These are phyloP conservation scores for Caenorhabditis wallacei DNA, from an alignment of 2,888 invertebrate genomes.

Conservation along the genomic window DNA sequence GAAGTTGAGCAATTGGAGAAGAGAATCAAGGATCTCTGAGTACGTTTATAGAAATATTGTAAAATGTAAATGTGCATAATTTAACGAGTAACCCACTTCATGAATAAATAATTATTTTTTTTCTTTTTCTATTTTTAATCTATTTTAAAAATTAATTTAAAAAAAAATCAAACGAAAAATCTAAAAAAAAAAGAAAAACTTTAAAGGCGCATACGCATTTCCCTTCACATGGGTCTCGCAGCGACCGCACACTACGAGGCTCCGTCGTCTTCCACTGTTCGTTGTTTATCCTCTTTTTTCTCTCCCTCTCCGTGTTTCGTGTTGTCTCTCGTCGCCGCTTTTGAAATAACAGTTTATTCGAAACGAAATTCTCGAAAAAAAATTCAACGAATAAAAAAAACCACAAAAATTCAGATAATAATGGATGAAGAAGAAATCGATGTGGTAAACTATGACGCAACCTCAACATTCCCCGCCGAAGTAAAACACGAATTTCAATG, in stretches of 20 bases:
- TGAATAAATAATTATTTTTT: slow-evolving; percentile 5
- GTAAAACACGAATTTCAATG: slow-evolving; percentile 15
- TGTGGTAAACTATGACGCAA: slow-evolving; percentile 32
- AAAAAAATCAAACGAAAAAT: background rate
- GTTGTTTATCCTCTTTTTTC: slow-evolving; percentile 35
- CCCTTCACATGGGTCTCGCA: slow-evolving; percentile 38
- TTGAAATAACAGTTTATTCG: slow-evolving; percentile 14
- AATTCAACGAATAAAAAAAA: background rate
- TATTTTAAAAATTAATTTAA: too few relatives aligned
- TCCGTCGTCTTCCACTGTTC: slow-evolving; percentile 7
- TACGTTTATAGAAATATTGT: background rate
- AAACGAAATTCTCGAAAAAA: background rate
- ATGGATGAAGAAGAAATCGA: slow-evolving; percentile 55
- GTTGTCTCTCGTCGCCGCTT: slow-evolving; percentile 18
- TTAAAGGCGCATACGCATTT: slow-evolving; percentile 52
- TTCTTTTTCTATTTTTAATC: background rate
- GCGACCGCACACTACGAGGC: slow-evolving; percentile 38
- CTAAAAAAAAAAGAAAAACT: background rate
- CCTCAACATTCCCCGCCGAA: background rate
- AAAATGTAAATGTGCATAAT: background rate
- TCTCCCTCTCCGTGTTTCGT: slow-evolving; percentile 24
- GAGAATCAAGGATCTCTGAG: slow-evolving; percentile 22
- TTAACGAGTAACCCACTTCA: background rate
- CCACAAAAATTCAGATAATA: background rate
- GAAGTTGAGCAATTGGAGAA: slow-evolving; percentile 24